Conservation (phyloP, 2,797 vertebrate genomes). For the Onychomys torridus region DNA sequence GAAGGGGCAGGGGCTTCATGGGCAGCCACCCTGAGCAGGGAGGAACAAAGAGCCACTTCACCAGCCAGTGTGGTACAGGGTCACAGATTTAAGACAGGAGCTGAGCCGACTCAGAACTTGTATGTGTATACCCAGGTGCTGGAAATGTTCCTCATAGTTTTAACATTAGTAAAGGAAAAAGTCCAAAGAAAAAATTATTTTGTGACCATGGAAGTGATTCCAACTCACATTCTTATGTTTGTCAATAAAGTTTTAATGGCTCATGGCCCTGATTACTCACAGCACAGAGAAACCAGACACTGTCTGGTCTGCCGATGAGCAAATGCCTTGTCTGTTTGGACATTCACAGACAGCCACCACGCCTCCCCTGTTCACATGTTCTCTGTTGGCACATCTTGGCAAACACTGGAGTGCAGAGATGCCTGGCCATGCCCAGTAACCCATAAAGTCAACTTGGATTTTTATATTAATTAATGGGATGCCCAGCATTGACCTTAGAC, state of each 20-base stretch:
- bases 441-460: not conserved
- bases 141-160: not conserved
- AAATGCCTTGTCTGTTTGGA: not conserved
- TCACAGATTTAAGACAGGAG: not conserved
- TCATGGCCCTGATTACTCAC: not conserved
- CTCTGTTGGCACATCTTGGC: not conserved
- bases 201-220: not conserved
- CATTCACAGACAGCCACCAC: not conserved
- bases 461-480: not conserved
- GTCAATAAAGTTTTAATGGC: not conserved
- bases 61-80: not conserved
- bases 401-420: not conserved
- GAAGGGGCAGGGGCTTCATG: not conserved
- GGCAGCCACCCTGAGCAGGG: not conserved
- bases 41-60: not conserved
- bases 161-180: not conserved
- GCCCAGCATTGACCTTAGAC: not conserved
- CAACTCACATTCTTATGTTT: not conserved
- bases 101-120: not conserved
- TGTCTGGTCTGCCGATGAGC: not conserved
- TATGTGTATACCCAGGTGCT: not conserved
- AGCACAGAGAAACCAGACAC: not conserved
- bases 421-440: not conserved
- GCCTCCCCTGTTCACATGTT: not conserved
- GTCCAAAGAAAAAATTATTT: not conserved